Percentiles rank a stretch among this genome's conserved stretches.
Conservation (phyloP, 2,797 vertebrate genomes). For the Heterohyrax brucei region DNA sequence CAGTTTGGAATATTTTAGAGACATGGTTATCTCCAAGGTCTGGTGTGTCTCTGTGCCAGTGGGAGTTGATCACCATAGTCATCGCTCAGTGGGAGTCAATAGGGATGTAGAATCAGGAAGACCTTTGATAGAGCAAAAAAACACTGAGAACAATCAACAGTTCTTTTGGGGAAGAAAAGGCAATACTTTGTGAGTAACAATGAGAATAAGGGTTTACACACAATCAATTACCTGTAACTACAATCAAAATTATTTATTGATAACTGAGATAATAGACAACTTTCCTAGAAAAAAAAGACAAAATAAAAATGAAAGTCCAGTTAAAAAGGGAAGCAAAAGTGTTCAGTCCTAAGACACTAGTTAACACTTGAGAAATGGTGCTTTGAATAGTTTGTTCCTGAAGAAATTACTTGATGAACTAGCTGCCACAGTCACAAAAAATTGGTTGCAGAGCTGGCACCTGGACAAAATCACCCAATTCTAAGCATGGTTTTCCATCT, state of each 20-base stretch:
- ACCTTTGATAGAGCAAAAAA: background rate
- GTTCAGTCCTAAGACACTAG: background rate
- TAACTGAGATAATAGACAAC: background rate
- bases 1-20: background rate
- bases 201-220: background rate
- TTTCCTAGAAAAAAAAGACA: background rate
- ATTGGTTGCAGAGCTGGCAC: background rate
- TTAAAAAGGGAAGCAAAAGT: background rate
- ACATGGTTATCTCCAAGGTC: background rate
- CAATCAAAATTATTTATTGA: background rate
- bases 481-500: background rate
- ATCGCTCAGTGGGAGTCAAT: constrained; percentile 23
- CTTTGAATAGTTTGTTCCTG: background rate
- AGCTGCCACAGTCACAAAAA: background rate
- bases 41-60: background rate
- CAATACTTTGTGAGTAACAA: background rate
- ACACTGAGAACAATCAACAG: background rate
- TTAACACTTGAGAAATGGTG: background rate
- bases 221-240: background rate
- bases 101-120: constrained; percentile 17
- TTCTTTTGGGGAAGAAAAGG: background rate
- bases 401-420: constrained; percentile 28
- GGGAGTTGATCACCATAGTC: background rate
- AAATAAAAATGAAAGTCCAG: background rate
- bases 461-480: background rate